Evolutionary conservation across 2,797 vertebrate genomes (phyloP).

Genomic region (Rhabdomys pumilio): DNA sequence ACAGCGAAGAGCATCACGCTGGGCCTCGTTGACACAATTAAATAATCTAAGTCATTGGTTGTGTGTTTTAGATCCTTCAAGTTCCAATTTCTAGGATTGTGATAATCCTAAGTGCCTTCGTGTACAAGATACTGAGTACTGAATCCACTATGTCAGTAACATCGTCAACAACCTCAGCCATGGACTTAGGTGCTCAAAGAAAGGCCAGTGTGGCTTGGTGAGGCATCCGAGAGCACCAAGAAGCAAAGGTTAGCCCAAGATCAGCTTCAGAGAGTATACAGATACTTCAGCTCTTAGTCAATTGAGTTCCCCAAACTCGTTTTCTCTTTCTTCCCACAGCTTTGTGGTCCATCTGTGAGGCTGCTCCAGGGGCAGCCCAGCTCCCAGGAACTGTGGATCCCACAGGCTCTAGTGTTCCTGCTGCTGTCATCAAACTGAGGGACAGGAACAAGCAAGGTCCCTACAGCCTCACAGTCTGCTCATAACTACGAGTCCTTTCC

Average conservation of each 20-base stretch:
- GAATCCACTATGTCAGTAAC: not conserved
- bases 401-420: not conserved
- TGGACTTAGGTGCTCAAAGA: not conserved
- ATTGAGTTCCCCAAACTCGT: not conserved
- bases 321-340: not conserved
- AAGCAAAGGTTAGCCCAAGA: not conserved
- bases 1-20: not conserved
- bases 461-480: not conserved
- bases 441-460: not conserved
- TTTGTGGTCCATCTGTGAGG: not conserved
- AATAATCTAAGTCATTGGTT: not conserved
- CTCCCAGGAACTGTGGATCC: not conserved
- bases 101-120: not conserved
- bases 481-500: not conserved
- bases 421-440: not conserved
- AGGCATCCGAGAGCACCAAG: not conserved
- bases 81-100: slow-evolving; percentile 27
- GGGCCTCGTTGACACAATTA: not conserved
- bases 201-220: not conserved
- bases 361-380: not conserved
- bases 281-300: not conserved
- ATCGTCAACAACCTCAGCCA: not conserved
- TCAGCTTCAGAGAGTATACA: not conserved
- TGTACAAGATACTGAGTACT: not conserved
- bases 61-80: not conserved